phyloP scores from a whole-genome alignment of 2,888 invertebrate genomes.

The Troilus luridus region DNA sequence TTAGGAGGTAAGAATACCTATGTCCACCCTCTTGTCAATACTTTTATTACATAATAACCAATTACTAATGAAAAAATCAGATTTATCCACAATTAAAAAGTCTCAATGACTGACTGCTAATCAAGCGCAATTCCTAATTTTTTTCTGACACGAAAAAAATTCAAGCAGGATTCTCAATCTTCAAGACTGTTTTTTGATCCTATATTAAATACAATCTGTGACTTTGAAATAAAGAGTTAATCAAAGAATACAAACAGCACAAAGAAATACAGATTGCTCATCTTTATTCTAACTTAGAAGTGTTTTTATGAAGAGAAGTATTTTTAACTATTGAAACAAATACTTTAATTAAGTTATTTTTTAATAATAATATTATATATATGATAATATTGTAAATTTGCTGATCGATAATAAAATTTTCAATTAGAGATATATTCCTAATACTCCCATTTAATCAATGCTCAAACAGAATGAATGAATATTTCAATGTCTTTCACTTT shows the following conservation, averaged over 20 bases:
- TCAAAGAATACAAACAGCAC: neutral
- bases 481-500: constrained; percentile 8
- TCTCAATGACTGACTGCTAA: too few relatives aligned
- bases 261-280: neutral
- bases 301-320: neutral
- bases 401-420: neutral
- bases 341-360: neutral
- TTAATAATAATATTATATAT: neutral
- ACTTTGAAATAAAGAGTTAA: neutral
- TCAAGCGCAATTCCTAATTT: too few relatives aligned
- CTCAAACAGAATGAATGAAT: neutral
- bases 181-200: too few relatives aligned
- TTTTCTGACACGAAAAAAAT: too few relatives aligned
- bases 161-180: too few relatives aligned
- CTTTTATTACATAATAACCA: too few relatives aligned
- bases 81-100: too few relatives aligned
- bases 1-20: too few relatives aligned
- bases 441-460: neutral
- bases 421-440: neutral
- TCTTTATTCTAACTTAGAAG: neutral
- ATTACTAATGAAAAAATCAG: too few relatives aligned
- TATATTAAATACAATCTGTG: neutral
- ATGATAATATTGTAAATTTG: neutral
- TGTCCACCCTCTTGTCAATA: too few relatives aligned
- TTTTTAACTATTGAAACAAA: neutral